Percentiles rank a stretch among this genome's conserved stretches.
These are phyloP conservation scores for Ormyrus pomaceus DNA, from an alignment of 2,888 invertebrate species.

Conservation along the genomic window DNA sequence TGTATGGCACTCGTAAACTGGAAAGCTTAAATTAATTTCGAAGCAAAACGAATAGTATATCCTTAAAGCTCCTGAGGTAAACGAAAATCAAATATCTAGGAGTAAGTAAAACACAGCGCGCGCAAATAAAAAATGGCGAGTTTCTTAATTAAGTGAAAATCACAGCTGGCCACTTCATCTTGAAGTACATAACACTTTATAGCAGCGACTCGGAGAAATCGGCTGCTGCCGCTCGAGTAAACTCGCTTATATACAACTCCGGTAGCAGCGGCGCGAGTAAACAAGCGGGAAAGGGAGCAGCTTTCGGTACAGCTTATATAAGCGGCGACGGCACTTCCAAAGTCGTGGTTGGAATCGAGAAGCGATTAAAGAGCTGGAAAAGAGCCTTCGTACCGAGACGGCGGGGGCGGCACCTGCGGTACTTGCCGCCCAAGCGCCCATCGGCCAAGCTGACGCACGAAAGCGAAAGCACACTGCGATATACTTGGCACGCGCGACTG, in stretches of 20 bases:
- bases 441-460: constrained; percentile 68
- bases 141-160: constrained; percentile 46
- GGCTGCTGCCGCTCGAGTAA: constrained; percentile 13
- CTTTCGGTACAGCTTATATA: constrained; percentile 57
- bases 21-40: too few relatives aligned
- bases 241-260: constrained; percentile 14
- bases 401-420: not conserved
- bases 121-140: not conserved
- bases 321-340: constrained; percentile 51
- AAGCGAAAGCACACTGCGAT: constrained; percentile 53
- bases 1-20: too few relatives aligned
- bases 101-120: not conserved
- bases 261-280: too few relatives aligned
- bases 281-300: too few relatives aligned
- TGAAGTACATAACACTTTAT: constrained; percentile 16
- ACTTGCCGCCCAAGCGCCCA: constrained; percentile 36
- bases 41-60: too few relatives aligned
- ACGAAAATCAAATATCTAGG: constrained; percentile 2
- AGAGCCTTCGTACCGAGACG: constrained; percentile 55
- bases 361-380: constrained; percentile 63
- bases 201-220: constrained; percentile 8
- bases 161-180: constrained; percentile 48
- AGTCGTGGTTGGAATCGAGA: constrained; percentile 60
- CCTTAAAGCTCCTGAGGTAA: not conserved
- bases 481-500: constrained; percentile 68